Base-by-base conservation (phyloP, 2,113 vertebrate genomes). In the Myotis lucifugus region DNA sequence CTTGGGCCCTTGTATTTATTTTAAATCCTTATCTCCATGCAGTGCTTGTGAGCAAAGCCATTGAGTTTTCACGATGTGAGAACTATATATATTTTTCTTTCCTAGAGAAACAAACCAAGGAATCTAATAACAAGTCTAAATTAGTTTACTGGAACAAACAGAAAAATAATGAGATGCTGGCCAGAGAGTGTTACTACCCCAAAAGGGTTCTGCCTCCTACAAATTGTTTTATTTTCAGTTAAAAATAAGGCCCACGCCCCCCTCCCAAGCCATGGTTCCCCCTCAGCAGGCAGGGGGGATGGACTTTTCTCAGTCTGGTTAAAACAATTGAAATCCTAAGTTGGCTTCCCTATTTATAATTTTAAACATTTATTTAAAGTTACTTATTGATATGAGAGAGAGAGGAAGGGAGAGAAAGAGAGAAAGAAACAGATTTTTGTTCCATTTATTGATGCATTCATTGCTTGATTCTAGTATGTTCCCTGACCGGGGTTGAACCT, bases 1-100 rank as follows among this genome's bases (percentile, higher is more conserved):
- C 15, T 29, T 48, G 29, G 84, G n/a, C 25, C 61, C 29, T 56
- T 89, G 32, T 18, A 72, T 77, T 84, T 86, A 66, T 88, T 85
- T 88, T 90, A 54, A 90, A 92, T 92, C 93, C 23, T 78, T 78
- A 48, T 72, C 56, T 93, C 95, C 64, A 77, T 46, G 73, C 10
- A 74, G 32, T 54, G 81, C 27, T 93, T 42, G 6, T 73, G 56
- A 88, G 48, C 76, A 86, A 94, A 93, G 52, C 67, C 76, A 52
- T 2, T 88, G 85, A 21, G 8, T 50, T 93, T 76, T 94, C 64
- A 73, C 61, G 88, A 17, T n/a, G 29, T 29, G 34, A 84, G 50
- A 95, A 94, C 27, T 85, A 25, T 11, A n/a, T 27, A 12, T 27
- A 19, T 79, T 86, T 91, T 89, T 70, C 74, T 95, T 90, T 72